These are phyloP conservation scores for Nannoperca obscura DNA, from an alignment of 2,797 vertebrate species.

Conservation along the genomic window DNA sequence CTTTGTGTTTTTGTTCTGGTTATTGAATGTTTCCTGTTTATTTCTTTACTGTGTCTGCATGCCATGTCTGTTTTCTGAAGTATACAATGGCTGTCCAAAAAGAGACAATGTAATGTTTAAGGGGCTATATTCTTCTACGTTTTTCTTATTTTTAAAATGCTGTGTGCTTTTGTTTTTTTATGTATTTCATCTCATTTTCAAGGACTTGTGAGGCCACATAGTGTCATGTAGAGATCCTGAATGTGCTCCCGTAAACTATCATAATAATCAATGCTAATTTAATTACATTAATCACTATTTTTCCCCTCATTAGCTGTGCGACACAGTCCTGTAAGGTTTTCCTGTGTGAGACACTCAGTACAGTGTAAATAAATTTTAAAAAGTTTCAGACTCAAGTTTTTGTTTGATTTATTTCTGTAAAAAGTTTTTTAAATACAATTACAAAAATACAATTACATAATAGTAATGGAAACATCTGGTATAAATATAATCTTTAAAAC, in stretches of 20 bases:
- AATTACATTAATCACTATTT: conserved; percentile 59
- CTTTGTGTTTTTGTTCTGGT: conserved; percentile 19
- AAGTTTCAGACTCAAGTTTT: conserved; percentile 43
- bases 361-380: conserved; percentile 79
- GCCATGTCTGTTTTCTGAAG: conserved; percentile 47
- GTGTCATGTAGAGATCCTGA: conserved; percentile 48
- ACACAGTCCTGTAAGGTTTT: conserved; percentile 65
- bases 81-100: conserved; percentile 28
- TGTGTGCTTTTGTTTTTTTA: conserved; percentile 20
- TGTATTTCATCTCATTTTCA: conserved; percentile 68
- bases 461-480: background rate
- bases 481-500: conserved; percentile 10
- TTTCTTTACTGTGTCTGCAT: conserved; percentile 53
- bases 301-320: conserved; percentile 25
- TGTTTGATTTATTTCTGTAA: conserved; percentile 7
- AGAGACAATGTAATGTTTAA: conserved; percentile 27
- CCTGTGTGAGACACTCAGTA: conserved; percentile 71
- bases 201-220: conserved; percentile 42
- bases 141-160: conserved; percentile 46
- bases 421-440: background rate
- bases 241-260: conserved; percentile 50
- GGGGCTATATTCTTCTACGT: conserved; percentile 27
- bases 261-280: conserved; percentile 58
- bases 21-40: conserved; percentile 31
- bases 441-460: background rate